Conservation (phyloP, 1,140 invertebrate genomes). For the Trachelipus rathkii region DNA sequence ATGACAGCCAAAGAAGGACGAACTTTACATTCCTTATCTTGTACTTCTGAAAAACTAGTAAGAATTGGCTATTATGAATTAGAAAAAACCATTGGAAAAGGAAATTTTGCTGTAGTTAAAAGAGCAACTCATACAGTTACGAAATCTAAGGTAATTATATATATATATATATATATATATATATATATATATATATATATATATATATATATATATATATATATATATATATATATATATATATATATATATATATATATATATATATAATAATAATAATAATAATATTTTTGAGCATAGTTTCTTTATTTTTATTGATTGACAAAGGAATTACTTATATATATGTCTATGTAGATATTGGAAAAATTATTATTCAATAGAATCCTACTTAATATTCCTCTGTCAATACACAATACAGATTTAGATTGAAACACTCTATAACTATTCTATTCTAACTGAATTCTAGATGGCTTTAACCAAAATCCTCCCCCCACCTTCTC, state of each 20-base stretch:
- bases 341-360: too few relatives aligned
- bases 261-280: too few relatives aligned
- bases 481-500: too few relatives aligned
- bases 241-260: background rate
- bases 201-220: slow-evolving; percentile 10
- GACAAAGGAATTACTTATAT: too few relatives aligned
- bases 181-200: background rate
- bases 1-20: slow-evolving; percentile 44
- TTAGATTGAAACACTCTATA: too few relatives aligned
- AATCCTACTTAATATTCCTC: too few relatives aligned
- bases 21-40: slow-evolving; percentile 36
- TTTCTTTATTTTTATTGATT: too few relatives aligned
- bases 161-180: background rate
- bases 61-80: slow-evolving; percentile 45
- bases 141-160: slow-evolving; percentile 83
- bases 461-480: too few relatives aligned
- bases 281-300: too few relatives aligned
- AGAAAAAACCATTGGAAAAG: slow-evolving; percentile 70
- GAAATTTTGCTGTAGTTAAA: slow-evolving; percentile 98
- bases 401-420: too few relatives aligned
- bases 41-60: slow-evolving; percentile 41
- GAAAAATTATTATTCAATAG: too few relatives aligned
- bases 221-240: slow-evolving; percentile 8
- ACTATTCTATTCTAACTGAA: too few relatives aligned
- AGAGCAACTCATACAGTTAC: slow-evolving; percentile 94